Conservation (phyloP, 2,113 vertebrate genomes). For the Carassius auratus region DNA sequence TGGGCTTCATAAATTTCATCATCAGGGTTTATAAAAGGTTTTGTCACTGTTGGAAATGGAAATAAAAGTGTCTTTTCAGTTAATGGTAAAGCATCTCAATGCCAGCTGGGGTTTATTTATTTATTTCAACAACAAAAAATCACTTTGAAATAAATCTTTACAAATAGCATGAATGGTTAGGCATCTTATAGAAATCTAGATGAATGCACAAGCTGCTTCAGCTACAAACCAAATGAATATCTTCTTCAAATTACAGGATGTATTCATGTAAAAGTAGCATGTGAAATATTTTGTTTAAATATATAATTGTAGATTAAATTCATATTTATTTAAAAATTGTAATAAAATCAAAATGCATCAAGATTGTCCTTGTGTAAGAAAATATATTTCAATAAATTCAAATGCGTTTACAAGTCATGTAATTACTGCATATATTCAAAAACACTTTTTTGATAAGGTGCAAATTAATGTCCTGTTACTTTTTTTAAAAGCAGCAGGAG, state of each 20-base stretch:
- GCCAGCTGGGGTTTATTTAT: conserved; percentile 1
- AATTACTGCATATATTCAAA: not conserved
- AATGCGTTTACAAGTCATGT: not conserved
- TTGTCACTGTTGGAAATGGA: not conserved
- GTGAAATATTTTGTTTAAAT: not conserved
- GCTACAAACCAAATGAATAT: not conserved
- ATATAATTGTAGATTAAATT: not conserved
- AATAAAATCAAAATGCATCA: not conserved
- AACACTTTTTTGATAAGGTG: not conserved
- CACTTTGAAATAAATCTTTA: not conserved
- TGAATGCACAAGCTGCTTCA: not conserved
- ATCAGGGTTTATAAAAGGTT: not conserved
- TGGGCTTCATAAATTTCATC: not conserved
- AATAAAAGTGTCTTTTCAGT: not conserved
- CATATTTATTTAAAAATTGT: not conserved
- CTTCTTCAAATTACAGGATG: not conserved
- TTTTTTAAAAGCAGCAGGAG: not conserved
- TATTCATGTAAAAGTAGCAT: not conserved
- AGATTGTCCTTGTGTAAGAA: not conserved
- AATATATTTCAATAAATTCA: not conserved
- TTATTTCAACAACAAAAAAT: not conserved
- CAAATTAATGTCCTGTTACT: not conserved
- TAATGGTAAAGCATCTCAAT: not conserved
- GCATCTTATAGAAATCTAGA: not conserved
- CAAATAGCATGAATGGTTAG: not conserved